phyloP scores from a whole-genome alignment of 2,797 vertebrate species.

The Sphaeramia orbicularis region DNA sequence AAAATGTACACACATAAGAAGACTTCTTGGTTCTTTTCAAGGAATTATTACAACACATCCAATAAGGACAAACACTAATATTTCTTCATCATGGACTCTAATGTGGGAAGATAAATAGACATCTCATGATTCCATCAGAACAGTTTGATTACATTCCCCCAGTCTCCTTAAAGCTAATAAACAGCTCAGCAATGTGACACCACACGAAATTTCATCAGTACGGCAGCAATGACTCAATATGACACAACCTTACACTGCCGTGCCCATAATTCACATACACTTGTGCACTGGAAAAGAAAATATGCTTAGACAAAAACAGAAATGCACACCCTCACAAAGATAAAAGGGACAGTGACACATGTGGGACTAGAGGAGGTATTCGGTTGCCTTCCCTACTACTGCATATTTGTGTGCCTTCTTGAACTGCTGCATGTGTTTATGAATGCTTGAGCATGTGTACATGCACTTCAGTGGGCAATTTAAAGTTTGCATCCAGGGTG shows the following conservation, averaged over 20 bases:
- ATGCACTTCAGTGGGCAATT: conserved; percentile 17
- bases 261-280: conserved; percentile 3
- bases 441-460: conserved; percentile 13
- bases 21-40: conserved; percentile 5
- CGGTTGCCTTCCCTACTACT: not conserved
- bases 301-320: not conserved
- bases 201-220: conserved; percentile 23
- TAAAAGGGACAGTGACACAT: not conserved
- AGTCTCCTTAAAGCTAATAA: conserved; percentile 47
- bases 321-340: not conserved
- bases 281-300: not conserved
- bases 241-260: conserved; percentile 8
- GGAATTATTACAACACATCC: conserved; percentile 44
- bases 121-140: conserved; percentile 41
- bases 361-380: not conserved
- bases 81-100: conserved; percentile 38
- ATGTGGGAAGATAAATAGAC: conserved; percentile 32
- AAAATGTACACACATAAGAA: not conserved
- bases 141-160: conserved; percentile 48
- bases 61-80: conserved; percentile 35
- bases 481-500: conserved; percentile 60
- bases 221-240: conserved; percentile 23
- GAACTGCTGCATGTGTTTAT: conserved; percentile 3
- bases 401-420: not conserved
- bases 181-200: conserved; percentile 17